phyloP scores from a whole-genome alignment of 2,888 invertebrate genomes.

The Caenorhabditis zanzibari region DNA sequence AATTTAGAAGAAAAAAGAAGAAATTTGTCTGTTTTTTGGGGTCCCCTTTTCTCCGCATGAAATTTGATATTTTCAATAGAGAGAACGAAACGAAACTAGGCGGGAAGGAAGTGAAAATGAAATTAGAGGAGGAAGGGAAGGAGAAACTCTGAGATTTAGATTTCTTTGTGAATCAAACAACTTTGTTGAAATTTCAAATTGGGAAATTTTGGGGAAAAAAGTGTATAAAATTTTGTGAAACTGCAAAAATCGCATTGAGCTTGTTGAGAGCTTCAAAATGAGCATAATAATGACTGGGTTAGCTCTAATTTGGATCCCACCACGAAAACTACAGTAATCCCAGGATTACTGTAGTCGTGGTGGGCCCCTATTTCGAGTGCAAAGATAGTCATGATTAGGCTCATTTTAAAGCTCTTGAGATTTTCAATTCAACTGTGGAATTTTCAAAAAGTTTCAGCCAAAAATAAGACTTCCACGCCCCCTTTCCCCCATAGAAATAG shows the following conservation, averaged over 20 bases:
- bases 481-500: neutral
- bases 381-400: neutral
- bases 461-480: neutral
- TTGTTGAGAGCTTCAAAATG: neutral
- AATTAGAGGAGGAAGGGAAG: too few relatives aligned
- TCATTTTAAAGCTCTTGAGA: neutral
- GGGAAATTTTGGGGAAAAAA: too few relatives aligned
- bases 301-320: neutral
- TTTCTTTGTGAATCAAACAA: too few relatives aligned
- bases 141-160: too few relatives aligned
- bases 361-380: neutral
- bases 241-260: neutral
- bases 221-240: neutral
- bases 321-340: neutral
- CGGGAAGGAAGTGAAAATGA: too few relatives aligned
- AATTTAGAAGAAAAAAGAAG: neutral
- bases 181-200: too few relatives aligned
- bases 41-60: neutral
- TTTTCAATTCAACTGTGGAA: neutral
- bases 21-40: conserved; percentile 7
- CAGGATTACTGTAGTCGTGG: neutral
- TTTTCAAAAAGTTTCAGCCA: neutral
- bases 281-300: neutral
- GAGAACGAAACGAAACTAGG: neutral
- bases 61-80: neutral